Evolutionary conservation across 2,888 invertebrate species (phyloP), one percentile per base, ranked within the genome.

Genomic region (Drosophila engyochracea): DNA sequence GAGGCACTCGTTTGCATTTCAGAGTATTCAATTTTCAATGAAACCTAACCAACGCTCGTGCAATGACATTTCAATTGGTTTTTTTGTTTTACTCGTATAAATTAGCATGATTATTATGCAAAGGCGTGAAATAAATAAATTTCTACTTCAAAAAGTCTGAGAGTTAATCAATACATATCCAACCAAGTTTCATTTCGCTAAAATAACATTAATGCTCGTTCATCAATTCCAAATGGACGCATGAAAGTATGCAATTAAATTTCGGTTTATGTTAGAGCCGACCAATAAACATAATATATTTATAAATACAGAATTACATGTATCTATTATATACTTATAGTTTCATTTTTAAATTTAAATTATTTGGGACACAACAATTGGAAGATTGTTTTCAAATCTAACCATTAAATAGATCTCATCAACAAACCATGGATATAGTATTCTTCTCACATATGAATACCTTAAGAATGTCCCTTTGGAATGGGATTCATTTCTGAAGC

Each of bases 1-100:
- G 86, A 87, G 83, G 44, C 60, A 57, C 55, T 63, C 75, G 62
- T 61, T 71, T 57, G 53, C 37, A 44, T 64, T 61, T 30, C 66
- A 58, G 54, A 61, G 54, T 58, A 61, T 64, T 30, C 54, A 61
- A 64, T 60, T 53, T 58, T 57, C 54, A 64, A 54, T 53, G 39
- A 35, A 55, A 49, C 53, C 44, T 6, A 22, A 1, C 14, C 22
- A 22, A 22, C 22, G 14, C 14, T 22, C 22, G 47, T 4, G 7
- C 6, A 44, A 22, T 12, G n/a, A n/a, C 12, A n/a, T n/a, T 12
- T 44, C 44, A n/a, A 44, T 7, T 47, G 7, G 14, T 22, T 47
- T 47, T 47, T 47, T 47, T 47, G 14, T 22, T 14, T 22, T 47
- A 22, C 22, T 47, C 14, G 6, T 4, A 47, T 47, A 25, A 25